Conservation (phyloP, 2,797 vertebrate species). For the Oreortyx pictus region DNA sequence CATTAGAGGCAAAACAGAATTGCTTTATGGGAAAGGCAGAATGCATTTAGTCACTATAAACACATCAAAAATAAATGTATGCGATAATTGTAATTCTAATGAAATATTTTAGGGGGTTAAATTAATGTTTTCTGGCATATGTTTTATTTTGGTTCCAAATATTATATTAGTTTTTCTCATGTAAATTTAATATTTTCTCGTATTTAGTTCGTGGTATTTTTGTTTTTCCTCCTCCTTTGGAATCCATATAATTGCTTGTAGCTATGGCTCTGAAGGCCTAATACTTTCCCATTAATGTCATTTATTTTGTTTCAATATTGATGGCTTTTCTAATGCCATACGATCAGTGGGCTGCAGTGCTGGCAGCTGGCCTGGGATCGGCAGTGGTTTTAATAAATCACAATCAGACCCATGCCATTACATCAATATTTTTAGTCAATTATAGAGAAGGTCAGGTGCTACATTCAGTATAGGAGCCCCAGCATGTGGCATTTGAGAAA, state of each 20-base stretch:
- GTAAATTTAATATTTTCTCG: slow-evolving; percentile 79
- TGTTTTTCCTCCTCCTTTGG: slow-evolving; percentile 79
- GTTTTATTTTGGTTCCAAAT: slow-evolving; percentile 72
- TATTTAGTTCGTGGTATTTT: slow-evolving; percentile 77
- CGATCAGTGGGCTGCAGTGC: slow-evolving; percentile 94
- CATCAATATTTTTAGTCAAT: slow-evolving; percentile 99
- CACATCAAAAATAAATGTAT: slow-evolving; percentile 73
- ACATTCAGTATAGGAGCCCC: slow-evolving; percentile 86
- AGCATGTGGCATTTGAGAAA: slow-evolving; percentile 91
- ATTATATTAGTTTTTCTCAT: slow-evolving; percentile 65
- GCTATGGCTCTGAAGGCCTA: slow-evolving; percentile 86
- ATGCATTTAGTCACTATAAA: slow-evolving; percentile 75
- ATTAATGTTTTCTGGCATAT: slow-evolving; percentile 58
- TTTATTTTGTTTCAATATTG: slow-evolving; percentile 95
- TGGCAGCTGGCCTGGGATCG: slow-evolving; percentile 96
- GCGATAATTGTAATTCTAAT: slow-evolving; percentile 69
- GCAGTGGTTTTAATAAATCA: slow-evolving; percentile 99
- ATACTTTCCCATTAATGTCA: slow-evolving; percentile 93
- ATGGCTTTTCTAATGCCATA: slow-evolving; percentile 98
- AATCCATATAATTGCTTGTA: slow-evolving; percentile 87
- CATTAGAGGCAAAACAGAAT: slow-evolving; percentile 77
- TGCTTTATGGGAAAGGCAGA: slow-evolving; percentile 70
- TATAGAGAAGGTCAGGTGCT: slow-evolving; percentile 99
- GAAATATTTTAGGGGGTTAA: slow-evolving; percentile 53
- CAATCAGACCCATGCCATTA: slow-evolving; percentile 99